Base-by-base conservation (phyloP, 2,797 vertebrate genomes). In the Melanotaenia pygmaea region DNA sequence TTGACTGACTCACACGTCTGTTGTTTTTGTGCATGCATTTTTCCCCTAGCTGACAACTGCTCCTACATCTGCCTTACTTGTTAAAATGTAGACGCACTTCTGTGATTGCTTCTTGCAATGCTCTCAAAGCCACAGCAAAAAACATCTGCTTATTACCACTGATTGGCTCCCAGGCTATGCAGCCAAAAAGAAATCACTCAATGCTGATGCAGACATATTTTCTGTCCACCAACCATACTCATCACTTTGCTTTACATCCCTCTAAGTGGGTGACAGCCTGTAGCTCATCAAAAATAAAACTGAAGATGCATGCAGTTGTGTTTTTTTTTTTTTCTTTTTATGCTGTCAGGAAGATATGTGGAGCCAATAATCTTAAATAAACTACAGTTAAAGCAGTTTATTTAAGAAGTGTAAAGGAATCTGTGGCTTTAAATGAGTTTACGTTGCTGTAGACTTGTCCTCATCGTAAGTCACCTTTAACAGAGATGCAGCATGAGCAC, bases 1-100 rank as follows among this genome's bases (percentile, higher is more conserved):
- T 47, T 58, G 82, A 77, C 26, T 62, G 79, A 80, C 73, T 82
- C 67, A 38, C 30, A 64, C 67, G 66, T 80, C 43, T n/a, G 30
- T 58, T 38, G 22, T 53, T 51, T 63, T 66, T 57, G 67, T 70
- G 62, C 74, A 59, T 72, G 58, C 50, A 59, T 54, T 37, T 13
- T 9, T 10, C 71, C 77, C 70, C 61, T 59, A 45, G 70, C 47
- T n/a, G 26, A 60, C 71, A 62, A 65, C 65, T 58, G 20, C 54
- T 53, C 71, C 6, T 24, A 45, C 28, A 78, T 18, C 47, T 1
- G 22, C 28, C 45, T 24, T 62, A 67, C 71, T 59, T 4, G 14
- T 61, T 37, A 58, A 82, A 81, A 30, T 20, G 7, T 5, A 30
- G 1, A 45, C 38, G 9, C 18, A 51, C 58, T 70, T 77, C 6